Percentiles rank a stretch among this genome's conserved stretches.
Evolutionary conservation across 2,797 vertebrate genomes (phyloP).

Genomic region (Myotis vivesi): DNA sequence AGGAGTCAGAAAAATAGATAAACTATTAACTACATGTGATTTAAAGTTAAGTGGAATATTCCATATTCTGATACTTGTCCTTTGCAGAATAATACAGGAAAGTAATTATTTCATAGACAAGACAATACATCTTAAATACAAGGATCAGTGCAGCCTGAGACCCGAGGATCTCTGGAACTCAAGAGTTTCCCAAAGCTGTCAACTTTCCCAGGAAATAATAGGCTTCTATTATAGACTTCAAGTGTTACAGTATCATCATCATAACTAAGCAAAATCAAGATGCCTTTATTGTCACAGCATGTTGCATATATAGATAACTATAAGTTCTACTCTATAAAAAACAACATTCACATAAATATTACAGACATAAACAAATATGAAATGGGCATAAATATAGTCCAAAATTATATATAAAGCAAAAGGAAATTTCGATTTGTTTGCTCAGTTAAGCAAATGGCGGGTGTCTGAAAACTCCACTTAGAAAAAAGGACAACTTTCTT

Average conservation of each 20-base stretch:
- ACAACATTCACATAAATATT: background rate
- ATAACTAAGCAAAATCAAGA: background rate
- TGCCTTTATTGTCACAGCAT: background rate
- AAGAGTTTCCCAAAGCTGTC: background rate
- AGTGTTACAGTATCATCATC: background rate
- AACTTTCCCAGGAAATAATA: background rate
- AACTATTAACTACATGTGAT: background rate
- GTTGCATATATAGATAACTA: background rate
- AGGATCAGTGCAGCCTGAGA: background rate
- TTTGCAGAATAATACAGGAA: background rate
- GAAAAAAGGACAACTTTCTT: background rate
- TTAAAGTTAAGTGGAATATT: background rate
- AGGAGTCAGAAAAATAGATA: background rate
- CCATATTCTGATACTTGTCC: background rate
- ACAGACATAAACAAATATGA: background rate
- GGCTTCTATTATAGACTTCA: background rate
- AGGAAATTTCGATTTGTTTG: background rate
- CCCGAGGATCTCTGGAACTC: background rate
- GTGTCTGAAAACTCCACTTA: background rate
- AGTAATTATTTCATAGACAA: background rate
- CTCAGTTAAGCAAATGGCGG: background rate
- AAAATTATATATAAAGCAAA: background rate
- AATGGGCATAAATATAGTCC: background rate
- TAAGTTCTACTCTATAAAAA: background rate
- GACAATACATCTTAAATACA: background rate